Evolutionary conservation across 2,888 invertebrate species (phyloP).

Genomic region (Ganaspis brasiliensis): DNA sequence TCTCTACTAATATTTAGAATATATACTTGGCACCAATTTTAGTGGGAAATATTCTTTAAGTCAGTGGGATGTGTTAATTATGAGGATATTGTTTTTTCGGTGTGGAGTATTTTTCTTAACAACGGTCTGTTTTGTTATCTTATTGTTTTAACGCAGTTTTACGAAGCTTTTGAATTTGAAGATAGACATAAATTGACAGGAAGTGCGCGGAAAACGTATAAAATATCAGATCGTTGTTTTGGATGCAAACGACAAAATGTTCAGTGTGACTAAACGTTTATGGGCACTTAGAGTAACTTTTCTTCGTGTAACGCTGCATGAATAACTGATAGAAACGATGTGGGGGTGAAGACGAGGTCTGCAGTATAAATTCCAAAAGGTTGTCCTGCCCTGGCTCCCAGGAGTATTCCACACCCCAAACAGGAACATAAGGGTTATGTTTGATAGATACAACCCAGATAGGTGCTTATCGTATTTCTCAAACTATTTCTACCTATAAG

Average conservation of each 20-base stretch:
- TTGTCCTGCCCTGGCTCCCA: slow-evolving; percentile 75
- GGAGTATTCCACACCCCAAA: slow-evolving; percentile 70
- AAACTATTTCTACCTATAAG: slow-evolving; percentile 49
- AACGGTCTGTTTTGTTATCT: too few species aligned
- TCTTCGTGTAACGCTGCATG: slow-evolving; percentile 76
- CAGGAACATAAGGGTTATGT: slow-evolving; percentile 77
- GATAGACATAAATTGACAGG: slow-evolving; percentile 3
- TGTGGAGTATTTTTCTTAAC: too few species aligned
- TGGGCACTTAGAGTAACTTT: slow-evolving; percentile 78
- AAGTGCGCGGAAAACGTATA: slow-evolving; percentile 55
- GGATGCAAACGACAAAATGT: slow-evolving; percentile 22
- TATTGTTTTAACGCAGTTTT: too few species aligned
- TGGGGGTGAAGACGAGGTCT: slow-evolving; percentile 66
- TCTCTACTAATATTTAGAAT: too few species aligned
- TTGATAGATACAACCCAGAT: slow-evolving; percentile 78
- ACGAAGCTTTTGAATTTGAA: background rate
- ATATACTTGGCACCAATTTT: too few species aligned
- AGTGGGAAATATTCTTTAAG: too few species aligned
- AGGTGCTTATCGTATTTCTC: slow-evolving; percentile 80
- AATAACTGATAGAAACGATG: slow-evolving; percentile 77
- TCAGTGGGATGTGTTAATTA: too few species aligned
- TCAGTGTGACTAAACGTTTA: slow-evolving; percentile 76
- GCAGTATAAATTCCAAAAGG: slow-evolving; percentile 78
- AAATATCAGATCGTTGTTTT: slow-evolving; percentile 52
- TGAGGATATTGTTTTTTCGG: too few species aligned